Evolutionary conservation across 2,797 vertebrate species (phyloP), one percentile per base, ranked within the genome.

Genomic region (Nyctibius grandis): DNA sequence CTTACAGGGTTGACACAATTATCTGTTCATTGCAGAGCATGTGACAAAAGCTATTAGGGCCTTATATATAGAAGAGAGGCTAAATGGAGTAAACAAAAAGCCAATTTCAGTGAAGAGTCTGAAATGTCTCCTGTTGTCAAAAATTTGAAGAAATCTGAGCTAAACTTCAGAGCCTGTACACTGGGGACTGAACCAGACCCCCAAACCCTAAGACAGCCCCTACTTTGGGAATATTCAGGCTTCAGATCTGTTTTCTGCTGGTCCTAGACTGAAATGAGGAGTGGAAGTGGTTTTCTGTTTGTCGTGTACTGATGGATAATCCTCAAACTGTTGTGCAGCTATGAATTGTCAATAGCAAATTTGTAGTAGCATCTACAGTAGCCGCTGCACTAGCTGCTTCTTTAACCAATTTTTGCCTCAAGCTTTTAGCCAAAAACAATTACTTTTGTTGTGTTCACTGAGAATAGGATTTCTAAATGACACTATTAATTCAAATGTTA

Each of bases 1-100:
- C 50, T 63, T 83, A 53, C 73, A 89, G 81, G 67, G 65, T 57
- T 95, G 81, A 91, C 3, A 34, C 69, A 76, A 59, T 91, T 93
- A 75, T 40, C 84, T 23, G 23, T 82, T 93, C 73, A 56, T 38
- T 22, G 36, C 40, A 53, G 67, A 82, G 64, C 76, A 59, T 45
- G 31, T 73, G 82, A 93, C 75, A 38, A 86, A 90, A 96, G 57
- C 57, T 69, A 50, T 73, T 73, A 42, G 29, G 50, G 25, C 26
- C 31, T 48, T 95, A 67, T 70, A 13, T 77, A 3, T 5, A 60
- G 51, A 73, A 61, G 69, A 57, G 42, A 76, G 47, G 22, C 50
- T 94, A 63, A 73, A 67, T 63, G 63, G 80, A 94, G 59, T 88
- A 95, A 91, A 95, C 79, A 96, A 84, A 92, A 86, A 88, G 13